These are phyloP conservation scores for Euwallacea similis DNA, from an alignment of 1,140 invertebrate genomes.

Conservation along the genomic window DNA sequence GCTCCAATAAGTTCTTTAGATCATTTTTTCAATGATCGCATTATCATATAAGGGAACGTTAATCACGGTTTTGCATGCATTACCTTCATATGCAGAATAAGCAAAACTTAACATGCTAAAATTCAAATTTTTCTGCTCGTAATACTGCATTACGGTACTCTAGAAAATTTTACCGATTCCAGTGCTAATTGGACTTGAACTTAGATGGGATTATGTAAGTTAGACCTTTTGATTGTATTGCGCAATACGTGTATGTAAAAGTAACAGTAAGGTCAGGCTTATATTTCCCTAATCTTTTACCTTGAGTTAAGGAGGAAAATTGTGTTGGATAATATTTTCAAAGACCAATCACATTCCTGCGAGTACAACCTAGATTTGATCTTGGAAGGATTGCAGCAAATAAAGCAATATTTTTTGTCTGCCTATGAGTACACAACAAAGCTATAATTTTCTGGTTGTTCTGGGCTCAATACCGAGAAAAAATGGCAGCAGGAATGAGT, in stretches of 20 bases:
- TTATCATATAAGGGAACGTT: slow-evolving; percentile 1
- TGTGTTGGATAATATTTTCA: neutral
- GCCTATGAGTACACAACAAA: neutral
- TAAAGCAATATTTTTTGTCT: slow-evolving; percentile 1
- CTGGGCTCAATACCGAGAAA: neutral
- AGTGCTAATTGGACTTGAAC: slow-evolving; percentile 3
- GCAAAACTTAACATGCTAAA: neutral
- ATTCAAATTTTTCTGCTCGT: neutral
- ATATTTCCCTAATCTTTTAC: slow-evolving; percentile 2
- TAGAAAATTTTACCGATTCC: neutral
- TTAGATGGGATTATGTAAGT: neutral
- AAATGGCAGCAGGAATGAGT: neutral
- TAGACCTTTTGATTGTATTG: neutral
- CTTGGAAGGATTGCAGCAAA: slow-evolving; percentile 24
- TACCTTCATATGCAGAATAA: neutral
- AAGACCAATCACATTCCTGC: slow-evolving; percentile 10
- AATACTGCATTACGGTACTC: neutral
- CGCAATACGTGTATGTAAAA: neutral
- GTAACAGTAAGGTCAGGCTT: slow-evolving; percentile 2
- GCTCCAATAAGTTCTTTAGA: no score
- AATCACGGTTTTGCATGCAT: slow-evolving; percentile 4
- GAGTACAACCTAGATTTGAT: slow-evolving; percentile 30
- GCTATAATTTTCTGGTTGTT: slow-evolving; percentile 32
- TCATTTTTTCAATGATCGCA: neutral
- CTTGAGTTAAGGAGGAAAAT: neutral